Conservation (phyloP, 1,140 invertebrate genomes). For the Rhagoletis pomonella region DNA sequence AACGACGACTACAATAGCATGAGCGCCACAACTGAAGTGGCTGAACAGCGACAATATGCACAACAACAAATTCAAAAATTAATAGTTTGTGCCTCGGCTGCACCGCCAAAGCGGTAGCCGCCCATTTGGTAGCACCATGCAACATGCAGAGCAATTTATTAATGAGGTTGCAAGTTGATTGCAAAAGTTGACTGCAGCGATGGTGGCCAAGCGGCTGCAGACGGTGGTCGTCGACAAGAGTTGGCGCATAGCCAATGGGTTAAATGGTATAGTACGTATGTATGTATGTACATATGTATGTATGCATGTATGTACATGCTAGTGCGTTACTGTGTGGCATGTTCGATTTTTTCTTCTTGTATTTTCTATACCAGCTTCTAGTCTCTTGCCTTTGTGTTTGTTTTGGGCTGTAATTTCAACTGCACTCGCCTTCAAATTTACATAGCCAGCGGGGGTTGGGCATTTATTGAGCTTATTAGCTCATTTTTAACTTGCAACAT, state of each 20-base stretch:
- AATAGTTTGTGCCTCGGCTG: neutral
- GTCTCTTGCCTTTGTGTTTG: constrained; percentile 54
- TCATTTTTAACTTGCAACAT: constrained; percentile 58
- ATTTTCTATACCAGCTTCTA: neutral
- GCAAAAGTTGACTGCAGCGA: constrained; percentile 58
- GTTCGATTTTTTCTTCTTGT: neutral
- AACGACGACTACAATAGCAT: no score
- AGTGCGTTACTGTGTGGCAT: constrained; percentile 19
- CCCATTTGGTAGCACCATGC: constrained; percentile 41
- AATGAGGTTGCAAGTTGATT: constrained; percentile 73
- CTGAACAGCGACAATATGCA: neutral
- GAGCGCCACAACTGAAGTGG: neutral
- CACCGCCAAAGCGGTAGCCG: constrained; percentile 37
- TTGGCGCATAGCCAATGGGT: neutral
- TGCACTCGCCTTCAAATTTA: neutral
- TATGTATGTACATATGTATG: no score
- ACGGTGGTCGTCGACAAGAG: no score
- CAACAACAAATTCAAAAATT: neutral
- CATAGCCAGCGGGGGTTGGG: constrained; percentile 70
- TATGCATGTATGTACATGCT: no score
- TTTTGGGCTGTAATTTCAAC: constrained; percentile 54
- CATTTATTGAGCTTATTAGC: constrained; percentile 73
- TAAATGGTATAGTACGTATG: neutral
- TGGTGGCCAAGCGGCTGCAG: neutral
- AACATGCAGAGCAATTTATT: constrained; percentile 72